These are phyloP conservation scores for Gephyroberyx darwinii DNA, from an alignment of 2,797 vertebrate genomes.

Conservation along the genomic window DNA sequence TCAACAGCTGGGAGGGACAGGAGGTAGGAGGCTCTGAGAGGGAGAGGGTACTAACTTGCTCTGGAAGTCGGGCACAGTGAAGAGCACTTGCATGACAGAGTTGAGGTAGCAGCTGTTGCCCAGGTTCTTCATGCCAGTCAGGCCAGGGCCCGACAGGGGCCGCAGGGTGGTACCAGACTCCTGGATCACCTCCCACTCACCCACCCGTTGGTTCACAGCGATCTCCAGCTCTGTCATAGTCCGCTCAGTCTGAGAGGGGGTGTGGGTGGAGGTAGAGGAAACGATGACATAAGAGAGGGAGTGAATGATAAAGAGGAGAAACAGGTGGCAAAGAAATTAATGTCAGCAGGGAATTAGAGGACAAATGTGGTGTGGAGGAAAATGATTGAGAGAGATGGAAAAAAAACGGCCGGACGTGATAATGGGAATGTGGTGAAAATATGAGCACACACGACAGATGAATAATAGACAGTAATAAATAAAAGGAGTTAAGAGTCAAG, in stretches of 20 bases:
- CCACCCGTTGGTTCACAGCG: conserved; percentile 97
- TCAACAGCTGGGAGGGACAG: not conserved
- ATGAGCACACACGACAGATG: not conserved
- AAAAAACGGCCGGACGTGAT: conserved; percentile 5
- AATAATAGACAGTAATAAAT: conserved; percentile 1
- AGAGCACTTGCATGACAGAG: conserved; percentile 99
- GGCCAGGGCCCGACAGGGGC: conserved; percentile 90
- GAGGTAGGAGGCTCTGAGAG: not conserved
- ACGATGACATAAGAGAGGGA: not conserved
- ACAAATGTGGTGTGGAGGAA: conserved; percentile 35
- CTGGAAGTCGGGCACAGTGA: conserved; percentile 98
- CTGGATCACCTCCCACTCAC: conserved; percentile 99
- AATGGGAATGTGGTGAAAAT: not conserved
- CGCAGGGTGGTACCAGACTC: conserved; percentile 93
- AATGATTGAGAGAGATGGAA: conserved; percentile 2
- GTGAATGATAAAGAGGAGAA: conserved; percentile 12
- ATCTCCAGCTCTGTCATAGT: conserved; percentile 99
- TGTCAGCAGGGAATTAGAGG: conserved; percentile 34
- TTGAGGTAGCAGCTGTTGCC: conserved; percentile 99
- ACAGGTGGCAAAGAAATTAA: conserved; percentile 51
- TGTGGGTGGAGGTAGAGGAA: not conserved
- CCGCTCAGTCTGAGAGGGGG: conserved; percentile 88
- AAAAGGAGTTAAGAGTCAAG: not conserved
- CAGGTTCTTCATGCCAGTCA: conserved; percentile 97
- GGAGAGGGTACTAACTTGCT: conserved; percentile 84